Evolutionary conservation across 2,888 invertebrate genomes (phyloP), one percentile per base, ranked within the genome.

Genomic region (Polyommatus iphigenia): DNA sequence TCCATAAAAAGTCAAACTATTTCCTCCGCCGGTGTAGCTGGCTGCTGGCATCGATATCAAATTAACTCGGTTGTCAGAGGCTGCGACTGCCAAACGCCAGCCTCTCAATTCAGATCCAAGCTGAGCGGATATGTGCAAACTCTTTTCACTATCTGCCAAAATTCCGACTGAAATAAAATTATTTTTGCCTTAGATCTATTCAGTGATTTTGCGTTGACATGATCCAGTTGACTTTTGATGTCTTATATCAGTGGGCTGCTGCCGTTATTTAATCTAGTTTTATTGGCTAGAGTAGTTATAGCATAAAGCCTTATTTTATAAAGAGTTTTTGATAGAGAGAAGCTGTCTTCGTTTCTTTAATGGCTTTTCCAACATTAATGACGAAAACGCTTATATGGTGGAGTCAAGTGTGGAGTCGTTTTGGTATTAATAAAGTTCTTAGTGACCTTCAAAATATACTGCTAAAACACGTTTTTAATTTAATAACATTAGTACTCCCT

Each of bases 71-170:
- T 18, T 18, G 67, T 67, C 67, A 18, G 67, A 29, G 67, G 29
- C 29, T 32, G 67, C 29, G 67, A 29, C 29, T 67, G 67, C 67
- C 29, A 67, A 67, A 67, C 67, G 67, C 67, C 67, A 29, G 29
- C 67, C 67, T 15, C 18, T 67, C 67, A 67, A 67, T 67, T 67
- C 67, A 67, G 67, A 67, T 29, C 62, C 62, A 24, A 67, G 62
- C 67, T 29, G 67, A 20, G 67, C 67, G 29, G 67, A 67, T 62
- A 62, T 67, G 67, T 67, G 29, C 18, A 67, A 32, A 67, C 67
- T 67, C 67, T 67, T 67, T 67, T 67, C 67, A 67, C 67, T 32
- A 15, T 13, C 13, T 67, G 29, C 29, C 29, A 67, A 29, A 67
- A 29, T 32, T 24, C 62, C 24, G 20, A 24, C 24, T 32, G 29